Evolutionary conservation across 2,113 vertebrate genomes (phyloP), one percentile per base, ranked within the genome.

Genomic region (Burhinus bistriatus): DNA sequence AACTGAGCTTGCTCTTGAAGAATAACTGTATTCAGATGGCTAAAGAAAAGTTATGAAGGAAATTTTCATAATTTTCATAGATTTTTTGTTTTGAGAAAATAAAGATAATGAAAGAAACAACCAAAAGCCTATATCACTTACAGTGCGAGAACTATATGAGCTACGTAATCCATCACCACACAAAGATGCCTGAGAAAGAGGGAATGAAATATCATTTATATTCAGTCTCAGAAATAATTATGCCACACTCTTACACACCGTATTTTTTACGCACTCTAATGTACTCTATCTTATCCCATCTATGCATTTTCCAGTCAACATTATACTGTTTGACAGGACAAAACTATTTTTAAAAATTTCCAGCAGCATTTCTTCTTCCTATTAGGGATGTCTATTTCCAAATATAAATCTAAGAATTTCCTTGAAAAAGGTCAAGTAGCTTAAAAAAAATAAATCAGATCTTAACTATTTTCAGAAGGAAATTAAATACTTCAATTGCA

Each of bases 1-100:
- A 73, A 98, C 94, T 75, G 99, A 99, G 95, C 99, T 99, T 87
- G 98, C 89, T 98, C 98, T 98, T 85, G 99, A 99, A 65, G 99
- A 99, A 87, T 98, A 99, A 98, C 99, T 99, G 97, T 98, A 99
- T 97, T 99, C 99, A 95, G 99, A 99, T 25, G 99, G 99, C 99
- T 99, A 98, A 66, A 95, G 87, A 94, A 97, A 98, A 96, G 47
- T 98, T 88, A 96, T 40, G 75, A 97, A 97, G 95, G 89, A 97
- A 90, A 54, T 58, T 89, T 95, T 98, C 92, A 97, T 19, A 27
- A 69, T 17, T 73, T 58, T 73, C 13, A 75, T 49, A 26, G 58
- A 38, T 47, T 83, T 93, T 93, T 81, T 80, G 65, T 85, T 76
- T 66, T n/a, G 79, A 77, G 79, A 77, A 87, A 84, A 79, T 15